phyloP scores from a whole-genome alignment of 2,113 vertebrate genomes.

The Emydura subglobosa region DNA sequence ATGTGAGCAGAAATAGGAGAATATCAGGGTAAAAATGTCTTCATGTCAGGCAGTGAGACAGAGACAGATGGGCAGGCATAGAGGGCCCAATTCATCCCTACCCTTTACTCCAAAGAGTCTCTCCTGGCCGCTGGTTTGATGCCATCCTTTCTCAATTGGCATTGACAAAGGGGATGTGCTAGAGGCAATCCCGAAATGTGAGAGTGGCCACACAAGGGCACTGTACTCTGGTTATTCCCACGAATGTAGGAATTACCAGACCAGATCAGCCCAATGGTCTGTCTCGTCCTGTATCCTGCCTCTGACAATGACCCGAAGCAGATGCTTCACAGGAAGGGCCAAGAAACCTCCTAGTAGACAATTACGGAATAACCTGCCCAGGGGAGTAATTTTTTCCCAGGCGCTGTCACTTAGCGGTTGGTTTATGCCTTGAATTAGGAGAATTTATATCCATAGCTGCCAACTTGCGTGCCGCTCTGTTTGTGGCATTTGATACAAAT shows the following conservation, averaged over 20 bases:
- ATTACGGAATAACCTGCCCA: background rate
- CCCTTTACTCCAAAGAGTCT: background rate
- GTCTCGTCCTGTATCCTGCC: background rate
- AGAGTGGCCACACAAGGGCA: rapidly evolving
- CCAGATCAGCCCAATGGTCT: background rate
- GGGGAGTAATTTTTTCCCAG: background rate
- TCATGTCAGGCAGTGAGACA: background rate
- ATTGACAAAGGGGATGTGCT: background rate
- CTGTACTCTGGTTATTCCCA: background rate
- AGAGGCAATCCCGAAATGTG: background rate
- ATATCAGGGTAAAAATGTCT: background rate
- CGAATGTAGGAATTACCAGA: rapidly evolving
- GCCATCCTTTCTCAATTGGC: background rate
- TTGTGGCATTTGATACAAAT: slow-evolving; percentile 34
- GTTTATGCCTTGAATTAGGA: slow-evolving; percentile 9
- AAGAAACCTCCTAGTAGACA: background rate
- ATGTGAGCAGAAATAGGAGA: background rate
- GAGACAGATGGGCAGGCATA: background rate
- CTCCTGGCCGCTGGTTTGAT: background rate
- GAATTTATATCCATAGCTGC: background rate
- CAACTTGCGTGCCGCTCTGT: background rate
- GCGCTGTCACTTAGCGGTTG: rapidly evolving
- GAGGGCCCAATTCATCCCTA: background rate
- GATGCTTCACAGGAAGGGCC: background rate
- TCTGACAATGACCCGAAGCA: background rate